These are phyloP conservation scores for Drosophila neonasuta DNA, from an alignment of 2,888 invertebrate species.

Conservation along the genomic window DNA sequence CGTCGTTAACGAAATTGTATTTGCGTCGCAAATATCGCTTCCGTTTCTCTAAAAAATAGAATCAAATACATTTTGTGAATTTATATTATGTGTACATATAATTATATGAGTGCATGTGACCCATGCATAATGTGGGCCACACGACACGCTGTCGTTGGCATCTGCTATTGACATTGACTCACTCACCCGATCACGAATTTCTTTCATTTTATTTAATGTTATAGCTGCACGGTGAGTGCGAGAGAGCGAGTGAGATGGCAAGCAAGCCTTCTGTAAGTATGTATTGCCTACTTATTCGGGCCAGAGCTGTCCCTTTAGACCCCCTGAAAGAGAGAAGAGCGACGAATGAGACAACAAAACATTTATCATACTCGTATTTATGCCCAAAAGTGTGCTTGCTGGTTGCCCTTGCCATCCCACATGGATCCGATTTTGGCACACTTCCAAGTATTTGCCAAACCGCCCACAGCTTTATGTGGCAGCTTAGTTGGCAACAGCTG, in stretches of 20 bases:
- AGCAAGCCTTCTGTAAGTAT: neutral
- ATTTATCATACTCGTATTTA: slow-evolving; percentile 23
- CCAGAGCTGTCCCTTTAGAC: slow-evolving; percentile 1
- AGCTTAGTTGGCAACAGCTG: slow-evolving; percentile 64
- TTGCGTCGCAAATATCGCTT: slow-evolving; percentile 64
- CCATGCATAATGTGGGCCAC: slow-evolving; percentile 37
- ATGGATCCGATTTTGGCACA: slow-evolving; percentile 36
- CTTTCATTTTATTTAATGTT: neutral
- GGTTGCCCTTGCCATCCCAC: slow-evolving; percentile 33
- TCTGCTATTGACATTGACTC: slow-evolving; percentile 54
- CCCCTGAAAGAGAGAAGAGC: slow-evolving; percentile 5
- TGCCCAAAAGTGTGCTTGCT: slow-evolving; percentile 9
- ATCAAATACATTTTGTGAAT: slow-evolving; percentile 27
- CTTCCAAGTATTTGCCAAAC: slow-evolving; percentile 39
- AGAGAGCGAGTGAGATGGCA: neutral
- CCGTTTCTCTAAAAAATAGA: slow-evolving; percentile 43
- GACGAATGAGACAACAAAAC: slow-evolving; percentile 24
- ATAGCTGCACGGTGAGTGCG: neutral
- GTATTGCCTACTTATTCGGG: slow-evolving; percentile 45
- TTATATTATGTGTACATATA: neutral
- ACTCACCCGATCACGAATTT: slow-evolving; percentile 35
- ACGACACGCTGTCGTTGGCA: slow-evolving; percentile 29
- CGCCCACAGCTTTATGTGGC: slow-evolving; percentile 46
- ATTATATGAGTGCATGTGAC: neutral
- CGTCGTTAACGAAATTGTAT: slow-evolving; percentile 19